Evolutionary conservation across 1,140 invertebrate genomes (phyloP), one percentile per base, ranked within the genome.

Genomic region (Drosophila arawakana): DNA sequence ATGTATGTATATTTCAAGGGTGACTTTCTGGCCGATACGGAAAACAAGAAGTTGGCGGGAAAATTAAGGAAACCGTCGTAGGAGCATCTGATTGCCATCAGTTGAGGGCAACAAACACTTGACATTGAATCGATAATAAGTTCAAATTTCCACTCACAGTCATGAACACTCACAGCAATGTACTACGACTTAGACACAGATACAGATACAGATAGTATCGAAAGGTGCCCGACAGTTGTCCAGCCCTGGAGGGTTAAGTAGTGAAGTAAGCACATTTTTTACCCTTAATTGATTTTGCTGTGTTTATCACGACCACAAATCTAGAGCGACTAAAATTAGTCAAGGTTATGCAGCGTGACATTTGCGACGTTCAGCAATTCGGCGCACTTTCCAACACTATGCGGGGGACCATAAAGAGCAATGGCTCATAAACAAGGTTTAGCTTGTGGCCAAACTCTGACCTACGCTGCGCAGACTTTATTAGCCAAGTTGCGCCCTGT

Each of bases 101-200:
- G 79, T 82, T 78, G 70, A 78, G 67, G 67, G 66, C 66, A 88
- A 82, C 66, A 88, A 82, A 80, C 65, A 88, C 80, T 89, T 89
- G 84, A 89, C 84, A 83, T 81, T 78, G 74, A 88, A 88, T 88
- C 84, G 78, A 88, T 88, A 88, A 89, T 73, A 80, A 83, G 74
- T 84, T 89, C 61, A 81, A 61, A 73, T 82, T 76, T 71, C 71
- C 60, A 47, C 54, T 2, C 9, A 18, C 10, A 47, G 5, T 8
- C 15, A 15, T n/a, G n/a, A n/a, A n/a, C n/a, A n/a, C n/a, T n/a
- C n/a, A n/a, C n/a, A n/a, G 18, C 39, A 41, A 43, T 43, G 11
- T 13, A 43, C 11, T n/a, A n/a, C 4, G n/a, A 7, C 3, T 21
- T 21, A 2, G 18, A 21, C 0, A n/a, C 6, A n/a, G 41, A 43